Conservation (phyloP, 2,797 vertebrate genomes). For the Sebastes iracundus region DNA sequence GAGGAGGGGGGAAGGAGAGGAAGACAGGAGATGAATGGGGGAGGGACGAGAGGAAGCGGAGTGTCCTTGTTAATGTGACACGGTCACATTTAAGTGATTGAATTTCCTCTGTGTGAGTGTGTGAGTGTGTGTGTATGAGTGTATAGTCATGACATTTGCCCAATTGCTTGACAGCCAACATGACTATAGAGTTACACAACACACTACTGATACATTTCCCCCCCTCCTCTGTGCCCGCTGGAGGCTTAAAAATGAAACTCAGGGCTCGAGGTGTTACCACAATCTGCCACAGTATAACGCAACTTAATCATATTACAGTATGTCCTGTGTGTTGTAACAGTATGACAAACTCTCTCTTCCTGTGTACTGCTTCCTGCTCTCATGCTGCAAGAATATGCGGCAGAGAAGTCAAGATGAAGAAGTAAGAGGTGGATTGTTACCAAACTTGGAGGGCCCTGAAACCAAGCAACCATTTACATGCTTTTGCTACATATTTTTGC, state of each 20-base stretch:
- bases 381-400: neutral
- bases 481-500: neutral
- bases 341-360: constrained; percentile 8
- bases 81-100: constrained; percentile 76
- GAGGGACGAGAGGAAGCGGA: constrained; percentile 69
- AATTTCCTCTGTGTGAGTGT: constrained; percentile 62
- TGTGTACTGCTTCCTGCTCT: constrained; percentile 9
- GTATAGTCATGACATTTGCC: constrained; percentile 52
- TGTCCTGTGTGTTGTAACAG: constrained; percentile 21
- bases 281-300: constrained; percentile 13
- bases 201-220: constrained; percentile 37
- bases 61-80: constrained; percentile 76
- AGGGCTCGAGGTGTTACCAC: constrained; percentile 19
- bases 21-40: constrained; percentile 45
- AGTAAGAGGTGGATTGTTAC: neutral
- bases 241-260: constrained; percentile 22
- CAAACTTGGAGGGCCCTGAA: neutral
- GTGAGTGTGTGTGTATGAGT: constrained; percentile 19
- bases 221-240: neutral
- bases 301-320: constrained; percentile 15
- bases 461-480: neutral
- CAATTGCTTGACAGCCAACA: constrained; percentile 58
- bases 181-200: constrained; percentile 56
- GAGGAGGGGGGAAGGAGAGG: neutral
- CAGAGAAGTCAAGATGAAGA: neutral